Base-by-base conservation (phyloP, 2,797 vertebrate genomes). In the Bovichtus diacanthus region DNA sequence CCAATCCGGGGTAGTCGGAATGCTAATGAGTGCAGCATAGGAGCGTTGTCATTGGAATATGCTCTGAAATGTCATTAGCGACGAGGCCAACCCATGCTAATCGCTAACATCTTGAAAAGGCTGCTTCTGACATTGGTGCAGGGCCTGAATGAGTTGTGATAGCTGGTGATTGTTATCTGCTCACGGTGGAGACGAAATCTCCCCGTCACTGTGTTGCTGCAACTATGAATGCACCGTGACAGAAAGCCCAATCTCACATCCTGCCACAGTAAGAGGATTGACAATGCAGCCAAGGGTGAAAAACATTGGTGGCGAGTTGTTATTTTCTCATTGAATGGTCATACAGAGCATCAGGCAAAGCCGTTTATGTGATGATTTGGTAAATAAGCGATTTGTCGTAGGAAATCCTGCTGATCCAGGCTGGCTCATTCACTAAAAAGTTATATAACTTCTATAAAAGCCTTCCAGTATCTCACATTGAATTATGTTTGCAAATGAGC, bases 301-400 rank as follows among this genome's bases (percentile, higher is more conserved):
- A 86, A 82, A 63, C 67, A 87, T 65, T 74, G 81, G 72, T 80
- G 56, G 76, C 82, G 87, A 86, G 87, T 83, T 88, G 78, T 70
- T 83, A 76, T 91, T 87, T 88, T 85, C 82, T 70, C 70, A 80
- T 38, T 76, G 74, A 88, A 89, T 77, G 79, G 87, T 87, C 84
- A 87, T 70, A 67, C 53, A 25, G 72, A 80, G 76, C 70, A 81
- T 79, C 80, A 85, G 82, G 81, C 70, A 87, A 91, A 92, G 85
- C 88, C 53, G 82, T 92, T 92, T 89, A 88, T 92, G 80, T 81
- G 87, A 92, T 87, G 83, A 88, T 91, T 92, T 90, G 82, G 83
- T 83, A 74, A 90, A 93, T 90, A 86, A 85, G 83, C 62, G 76
- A 90, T 88, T 94, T 93, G 82, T 87, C 80, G 79, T 66, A 63